These are phyloP conservation scores for Cantharis rufa DNA, from an alignment of 2,888 invertebrate species.

Conservation along the genomic window DNA sequence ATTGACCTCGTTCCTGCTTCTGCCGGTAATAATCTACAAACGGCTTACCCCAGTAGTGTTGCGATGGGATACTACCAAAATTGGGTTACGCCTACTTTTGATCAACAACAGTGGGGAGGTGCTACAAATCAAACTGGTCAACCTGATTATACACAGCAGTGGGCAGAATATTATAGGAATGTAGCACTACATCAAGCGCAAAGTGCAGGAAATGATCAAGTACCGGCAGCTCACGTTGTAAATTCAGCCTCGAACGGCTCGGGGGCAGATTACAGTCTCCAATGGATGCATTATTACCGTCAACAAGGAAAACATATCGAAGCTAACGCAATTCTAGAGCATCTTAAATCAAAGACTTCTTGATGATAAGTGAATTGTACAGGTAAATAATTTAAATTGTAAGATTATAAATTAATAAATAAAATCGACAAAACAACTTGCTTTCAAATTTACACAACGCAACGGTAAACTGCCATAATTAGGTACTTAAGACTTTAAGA, in stretches of 20 bases:
- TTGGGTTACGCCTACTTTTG: constrained; percentile 51
- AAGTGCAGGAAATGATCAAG: constrained; percentile 32
- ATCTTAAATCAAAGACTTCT: constrained; percentile 73
- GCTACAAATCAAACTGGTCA: constrained; percentile 72
- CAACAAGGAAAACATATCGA: constrained; percentile 92
- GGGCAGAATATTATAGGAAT: constrained; percentile 96
- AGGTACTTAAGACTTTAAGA: too few species aligned
- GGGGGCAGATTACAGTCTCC: constrained; percentile 91
- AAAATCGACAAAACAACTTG: too few species aligned
- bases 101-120: constrained; percentile 55
- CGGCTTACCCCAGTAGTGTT: constrained; percentile 56
- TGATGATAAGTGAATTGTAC: not conserved
- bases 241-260: constrained; percentile 50
- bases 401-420: not conserved
- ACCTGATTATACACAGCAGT: constrained; percentile 94
- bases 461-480: too few species aligned
- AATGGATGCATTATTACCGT: constrained; percentile 98
- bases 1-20: constrained; percentile 50
- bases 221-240: constrained; percentile 37
- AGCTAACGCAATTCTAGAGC: constrained; percentile 93
- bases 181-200: constrained; percentile 68
- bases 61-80: constrained; percentile 55
- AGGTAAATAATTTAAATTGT: not conserved
- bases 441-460: too few species aligned
- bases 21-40: constrained; percentile 46